These are phyloP conservation scores for Eptatretus atami DNA, from an alignment of 2,797 vertebrate species.

Conservation along the genomic window DNA sequence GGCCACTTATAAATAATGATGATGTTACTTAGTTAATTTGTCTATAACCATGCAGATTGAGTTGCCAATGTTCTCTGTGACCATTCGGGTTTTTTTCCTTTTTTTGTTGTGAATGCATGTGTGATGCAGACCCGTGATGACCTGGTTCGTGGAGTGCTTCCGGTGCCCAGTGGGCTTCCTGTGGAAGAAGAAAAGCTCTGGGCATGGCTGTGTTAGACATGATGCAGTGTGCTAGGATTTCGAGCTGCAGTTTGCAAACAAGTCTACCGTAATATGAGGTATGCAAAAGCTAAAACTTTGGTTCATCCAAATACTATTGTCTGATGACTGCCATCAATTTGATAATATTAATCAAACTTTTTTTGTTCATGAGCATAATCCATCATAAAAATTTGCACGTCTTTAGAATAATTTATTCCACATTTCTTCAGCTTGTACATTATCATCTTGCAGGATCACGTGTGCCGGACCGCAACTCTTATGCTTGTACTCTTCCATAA, in stretches of 20 bases:
- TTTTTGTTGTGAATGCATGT: not conserved
- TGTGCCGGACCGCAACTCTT: no score
- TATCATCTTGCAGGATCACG: no score
- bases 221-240: slow-evolving; percentile 36
- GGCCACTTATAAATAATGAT: no score
- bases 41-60: not conserved
- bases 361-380: not conserved
- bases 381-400: no score
- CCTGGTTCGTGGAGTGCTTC: slow-evolving; percentile 24
- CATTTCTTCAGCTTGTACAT: no score
- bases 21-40: no score
- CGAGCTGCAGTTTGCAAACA: slow-evolving; percentile 19
- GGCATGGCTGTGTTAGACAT: slow-evolving; percentile 53
- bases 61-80: not conserved
- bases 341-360: not conserved
- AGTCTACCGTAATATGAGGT: slow-evolving; percentile 38
- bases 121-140: slow-evolving; percentile 34
- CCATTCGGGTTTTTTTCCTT: not conserved
- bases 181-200: slow-evolving; percentile 43
- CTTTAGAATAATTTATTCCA: no score
- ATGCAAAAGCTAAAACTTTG: slow-evolving; percentile 8
- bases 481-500: no score
- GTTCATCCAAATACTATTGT: not conserved
- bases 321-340: not conserved
- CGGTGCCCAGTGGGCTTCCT: slow-evolving; percentile 23